Conservation (phyloP, 2,888 invertebrate species). For the Agonopterix heracliana region DNA sequence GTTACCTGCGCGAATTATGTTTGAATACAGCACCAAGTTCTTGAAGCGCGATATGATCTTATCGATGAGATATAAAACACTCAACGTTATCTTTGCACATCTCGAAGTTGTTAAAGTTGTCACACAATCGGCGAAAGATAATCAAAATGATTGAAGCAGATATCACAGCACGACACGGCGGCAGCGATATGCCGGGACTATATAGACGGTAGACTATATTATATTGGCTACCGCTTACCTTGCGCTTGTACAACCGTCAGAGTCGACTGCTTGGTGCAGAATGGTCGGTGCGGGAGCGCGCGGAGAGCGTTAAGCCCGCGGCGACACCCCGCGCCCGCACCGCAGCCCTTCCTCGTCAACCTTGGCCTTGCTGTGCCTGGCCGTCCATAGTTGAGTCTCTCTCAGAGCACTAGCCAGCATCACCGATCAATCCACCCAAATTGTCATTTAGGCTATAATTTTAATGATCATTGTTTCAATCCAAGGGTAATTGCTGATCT, state of each 20-base stretch:
- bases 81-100: constrained; percentile 63
- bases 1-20: constrained; percentile 53
- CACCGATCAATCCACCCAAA: constrained; percentile 17
- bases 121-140: constrained; percentile 43
- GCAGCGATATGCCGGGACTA: constrained; percentile 26
- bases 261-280: constrained; percentile 76
- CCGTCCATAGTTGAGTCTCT: constrained; percentile 20
- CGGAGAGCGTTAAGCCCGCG: constrained; percentile 68
- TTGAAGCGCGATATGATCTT: constrained; percentile 44
- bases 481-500: constrained; percentile 17
- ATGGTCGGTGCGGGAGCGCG: constrained; percentile 69
- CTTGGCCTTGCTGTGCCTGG: constrained; percentile 65
- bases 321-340: constrained; percentile 59
- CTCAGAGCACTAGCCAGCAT: constrained; percentile 32
- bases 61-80: constrained; percentile 44
- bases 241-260: constrained; percentile 73
- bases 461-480: constrained; percentile 15
- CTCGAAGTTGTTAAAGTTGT: constrained; percentile 48
- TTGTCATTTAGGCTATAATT: constrained; percentile 30
- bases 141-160: constrained; percentile 30
- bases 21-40: constrained; percentile 48
- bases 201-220: constrained; percentile 40
- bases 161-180: constrained; percentile 25
- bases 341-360: constrained; percentile 60
- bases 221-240: constrained; percentile 70